Conservation (phyloP, 2,888 invertebrate genomes). For the Drosophila meridiana region DNA sequence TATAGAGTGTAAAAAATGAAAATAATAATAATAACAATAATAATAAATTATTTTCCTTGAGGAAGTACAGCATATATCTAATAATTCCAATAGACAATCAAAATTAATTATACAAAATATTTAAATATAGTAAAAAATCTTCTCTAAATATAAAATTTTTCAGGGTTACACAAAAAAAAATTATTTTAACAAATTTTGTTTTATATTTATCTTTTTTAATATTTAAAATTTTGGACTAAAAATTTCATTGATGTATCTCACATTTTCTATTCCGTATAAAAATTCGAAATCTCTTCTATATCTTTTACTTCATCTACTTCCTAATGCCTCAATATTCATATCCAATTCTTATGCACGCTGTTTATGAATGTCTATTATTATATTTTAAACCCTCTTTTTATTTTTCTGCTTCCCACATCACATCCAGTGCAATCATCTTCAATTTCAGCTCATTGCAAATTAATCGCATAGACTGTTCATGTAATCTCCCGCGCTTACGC, state of each 20-base stretch:
- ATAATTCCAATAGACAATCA: background rate
- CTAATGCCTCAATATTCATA: constrained; percentile 4
- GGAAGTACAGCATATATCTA: background rate
- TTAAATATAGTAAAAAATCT: background rate
- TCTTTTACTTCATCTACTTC: background rate
- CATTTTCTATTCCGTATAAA: background rate
- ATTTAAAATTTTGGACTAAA: no score
- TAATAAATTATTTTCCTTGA: background rate
- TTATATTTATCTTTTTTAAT: no score
- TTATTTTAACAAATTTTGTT: no score
- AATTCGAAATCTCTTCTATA: background rate
- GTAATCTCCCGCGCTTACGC: background rate
- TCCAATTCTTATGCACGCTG: background rate
- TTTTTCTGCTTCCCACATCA: constrained; percentile 27
- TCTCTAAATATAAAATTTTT: background rate
- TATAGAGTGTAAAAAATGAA: background rate
- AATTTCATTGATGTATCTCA: no score
- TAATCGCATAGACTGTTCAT: constrained; percentile 57
- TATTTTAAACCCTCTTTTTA: background rate
- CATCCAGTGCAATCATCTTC: constrained; percentile 74
- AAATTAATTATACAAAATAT: background rate
- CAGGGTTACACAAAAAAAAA: no score
- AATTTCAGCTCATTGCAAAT: constrained; percentile 79
- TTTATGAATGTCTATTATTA: constrained; percentile 13
- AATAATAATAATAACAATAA: no score